Base-by-base conservation (phyloP, 2,797 vertebrate genomes). In the Trachurus trachurus region DNA sequence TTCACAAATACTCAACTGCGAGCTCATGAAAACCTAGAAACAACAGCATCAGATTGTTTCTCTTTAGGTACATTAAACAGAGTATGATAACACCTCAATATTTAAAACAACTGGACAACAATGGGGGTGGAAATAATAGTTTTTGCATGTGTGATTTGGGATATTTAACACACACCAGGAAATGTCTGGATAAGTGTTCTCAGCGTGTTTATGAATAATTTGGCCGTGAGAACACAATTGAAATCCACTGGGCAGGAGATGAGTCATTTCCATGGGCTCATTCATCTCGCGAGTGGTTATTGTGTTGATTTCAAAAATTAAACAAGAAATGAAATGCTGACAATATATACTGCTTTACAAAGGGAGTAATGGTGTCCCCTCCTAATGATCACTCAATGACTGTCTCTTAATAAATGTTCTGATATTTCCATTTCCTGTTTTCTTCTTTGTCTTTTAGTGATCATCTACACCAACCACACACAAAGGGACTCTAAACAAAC, bases 1-100 rank as follows among this genome's bases (percentile, higher is more conserved):
- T 60, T 77, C 52, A 87, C 67, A 88, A 58, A 82, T 78, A 64
- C 9, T 31, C 57, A 77, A 74, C 21, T 66, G 69, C 81, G 68
- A 80, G 66, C 58, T 81, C 68, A 66, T 76, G 22, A 66, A 58
- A 69, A 60, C 22, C 9, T 61, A 47, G 11, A 66, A 62, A 79
- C 62, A 81, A 78, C 45, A 73, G 59, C 66, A 69, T 76, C 9
- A 60, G 21, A 56, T 69, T 71, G 49, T 37, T 42, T 73, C 60
- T 82, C 75, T 69, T 76, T 66, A 15, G 37, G 42, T 52, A 63
- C 66, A 26, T 78, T 40, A 79, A 82, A 79, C 42, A 82, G 37
- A 81, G 34, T 57, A 78, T 34, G 31, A 80, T 78, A 66, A 71
- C 39, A 71, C 56, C 60, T 58, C 45, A 57, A 19, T 45, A 26